A percentile compares a stretch with the other conserved stretches of the same genome.
phyloP scores from a whole-genome alignment of 2,797 vertebrate species.

The Peromyscus eremicus region DNA sequence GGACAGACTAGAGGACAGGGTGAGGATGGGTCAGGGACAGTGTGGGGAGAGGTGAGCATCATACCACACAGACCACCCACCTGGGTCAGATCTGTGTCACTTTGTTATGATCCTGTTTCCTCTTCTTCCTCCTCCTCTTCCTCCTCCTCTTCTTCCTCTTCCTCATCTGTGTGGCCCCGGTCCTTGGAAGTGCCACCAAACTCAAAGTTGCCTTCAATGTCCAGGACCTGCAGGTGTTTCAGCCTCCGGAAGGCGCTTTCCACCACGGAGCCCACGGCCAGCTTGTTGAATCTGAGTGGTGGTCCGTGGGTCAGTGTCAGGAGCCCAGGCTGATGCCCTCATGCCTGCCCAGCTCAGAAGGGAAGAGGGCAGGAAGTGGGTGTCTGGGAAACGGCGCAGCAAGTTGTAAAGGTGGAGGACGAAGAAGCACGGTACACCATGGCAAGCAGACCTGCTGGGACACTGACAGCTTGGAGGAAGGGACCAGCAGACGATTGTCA shows the following conservation, averaged over 20 bases:
- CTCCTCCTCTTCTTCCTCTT: constrained; percentile 87
- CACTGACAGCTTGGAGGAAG: rapidly evolving
- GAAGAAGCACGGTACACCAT: rapidly evolving
- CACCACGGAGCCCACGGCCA: constrained; percentile 92
- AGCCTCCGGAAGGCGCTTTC: constrained; percentile 94
- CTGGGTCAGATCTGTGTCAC: constrained; percentile 31
- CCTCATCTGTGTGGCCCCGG: constrained; percentile 84
- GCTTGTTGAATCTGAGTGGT: constrained; percentile 93
- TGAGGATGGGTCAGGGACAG: neutral
- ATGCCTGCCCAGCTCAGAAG: too few species aligned
- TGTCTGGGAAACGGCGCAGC: neutral
- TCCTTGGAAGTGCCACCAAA: constrained; percentile 87
- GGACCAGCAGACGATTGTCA: too few species aligned
- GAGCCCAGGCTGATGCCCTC: neutral
- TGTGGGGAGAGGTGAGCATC: rapidly evolving
- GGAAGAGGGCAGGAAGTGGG: neutral
- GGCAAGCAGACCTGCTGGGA: neutral
- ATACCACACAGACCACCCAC: constrained; percentile 2
- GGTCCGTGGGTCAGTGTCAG: neutral
- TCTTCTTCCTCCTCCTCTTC: constrained; percentile 82
- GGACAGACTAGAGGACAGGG: neutral
- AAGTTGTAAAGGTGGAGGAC: neutral
- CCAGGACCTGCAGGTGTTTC: constrained; percentile 94
- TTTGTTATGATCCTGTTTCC: constrained; percentile 64
- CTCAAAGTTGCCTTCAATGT: constrained; percentile 93